Percentiles rank a stretch among this genome's conserved stretches.
These are phyloP conservation scores for Drosophila limbata DNA, from an alignment of 2,888 invertebrate genomes.

Conservation along the genomic window DNA sequence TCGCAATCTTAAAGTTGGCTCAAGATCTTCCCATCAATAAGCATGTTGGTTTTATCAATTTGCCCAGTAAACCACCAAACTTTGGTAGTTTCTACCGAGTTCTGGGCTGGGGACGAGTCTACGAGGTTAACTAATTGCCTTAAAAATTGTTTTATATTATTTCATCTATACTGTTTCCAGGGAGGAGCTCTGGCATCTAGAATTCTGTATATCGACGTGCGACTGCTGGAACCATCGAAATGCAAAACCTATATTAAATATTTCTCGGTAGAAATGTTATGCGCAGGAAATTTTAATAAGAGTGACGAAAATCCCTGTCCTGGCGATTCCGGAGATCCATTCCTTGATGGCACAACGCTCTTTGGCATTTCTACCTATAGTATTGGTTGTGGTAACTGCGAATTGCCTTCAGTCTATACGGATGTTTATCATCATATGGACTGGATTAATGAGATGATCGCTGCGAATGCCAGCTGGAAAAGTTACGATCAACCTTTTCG, in stretches of 20 bases:
- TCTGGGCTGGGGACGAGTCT: conserved; percentile 63
- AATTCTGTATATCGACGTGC: conserved; percentile 28
- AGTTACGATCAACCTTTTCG: not conserved
- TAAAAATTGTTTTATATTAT: not conserved
- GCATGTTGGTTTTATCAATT: conserved; percentile 5
- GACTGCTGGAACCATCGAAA: not conserved
- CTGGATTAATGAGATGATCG: conserved; percentile 38
- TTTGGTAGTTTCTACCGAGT: conserved; percentile 25
- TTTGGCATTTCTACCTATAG: conserved; percentile 42
- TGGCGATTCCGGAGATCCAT: conserved; percentile 51
- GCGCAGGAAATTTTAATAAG: conserved; percentile 18
- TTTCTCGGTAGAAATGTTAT: conserved; percentile 37
- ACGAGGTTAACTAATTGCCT: conserved; percentile 4
- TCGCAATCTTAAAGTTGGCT: conserved; percentile 43
- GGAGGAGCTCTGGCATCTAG: conserved; percentile 32
- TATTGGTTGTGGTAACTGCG: conserved; percentile 23
- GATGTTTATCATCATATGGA: conserved; percentile 28
- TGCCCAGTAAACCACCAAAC: conserved; percentile 29
- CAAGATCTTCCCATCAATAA: conserved; percentile 13
- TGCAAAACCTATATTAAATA: conserved; percentile 20
- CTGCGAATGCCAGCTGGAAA: not conserved
- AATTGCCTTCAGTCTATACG: conserved; percentile 49
- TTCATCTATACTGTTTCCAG: conserved; percentile 23
- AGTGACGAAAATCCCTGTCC: conserved; percentile 36
- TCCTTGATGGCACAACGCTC: conserved; percentile 20